phyloP scores from a whole-genome alignment of 2,888 invertebrate species.

The Oxytorus armatus region DNA sequence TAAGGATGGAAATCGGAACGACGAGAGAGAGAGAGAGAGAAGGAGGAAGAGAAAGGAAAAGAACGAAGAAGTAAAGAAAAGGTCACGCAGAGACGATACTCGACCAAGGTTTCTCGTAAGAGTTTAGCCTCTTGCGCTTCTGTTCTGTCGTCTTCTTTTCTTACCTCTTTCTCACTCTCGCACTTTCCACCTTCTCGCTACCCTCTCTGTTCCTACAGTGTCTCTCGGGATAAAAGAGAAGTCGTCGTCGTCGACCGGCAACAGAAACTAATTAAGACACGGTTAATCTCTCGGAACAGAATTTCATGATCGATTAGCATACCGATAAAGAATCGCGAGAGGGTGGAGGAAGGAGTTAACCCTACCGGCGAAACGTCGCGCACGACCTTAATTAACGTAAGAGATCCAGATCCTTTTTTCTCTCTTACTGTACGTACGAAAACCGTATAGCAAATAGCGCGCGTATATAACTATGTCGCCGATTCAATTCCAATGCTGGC shows the following conservation, averaged over 20 bases:
- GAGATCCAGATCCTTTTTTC: conserved; percentile 70
- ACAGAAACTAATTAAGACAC: conserved; percentile 82
- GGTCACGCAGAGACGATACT: conserved; percentile 63
- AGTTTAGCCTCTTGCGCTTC: conserved; percentile 57
- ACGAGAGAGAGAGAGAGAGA: conserved; percentile 51
- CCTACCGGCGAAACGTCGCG: conserved; percentile 72
- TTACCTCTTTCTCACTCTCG: conserved; percentile 11
- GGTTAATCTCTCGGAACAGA: conserved; percentile 78
- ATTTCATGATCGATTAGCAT: conserved; percentile 81
- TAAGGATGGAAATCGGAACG: conserved; percentile 72
- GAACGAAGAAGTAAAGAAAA: conserved; percentile 56
- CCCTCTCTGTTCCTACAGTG: conserved; percentile 40
- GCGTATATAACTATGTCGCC: conserved; percentile 15
- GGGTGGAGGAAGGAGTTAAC: conserved; percentile 48
- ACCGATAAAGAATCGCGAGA: conserved; percentile 77
- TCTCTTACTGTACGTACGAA: conserved; percentile 21
- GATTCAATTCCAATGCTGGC: conserved; percentile 32
- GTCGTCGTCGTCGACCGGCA: conserved; percentile 69
- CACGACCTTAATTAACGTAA: conserved; percentile 81
- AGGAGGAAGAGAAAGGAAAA: conserved; percentile 46
- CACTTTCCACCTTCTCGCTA: conserved; percentile 7
- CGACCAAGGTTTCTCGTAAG: conserved; percentile 52
- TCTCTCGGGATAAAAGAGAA: conserved; percentile 55
- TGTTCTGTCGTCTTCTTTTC: conserved; percentile 45
- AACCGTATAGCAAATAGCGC: conserved; percentile 9